Percentiles rank a stretch among this genome's conserved stretches.
Evolutionary conservation across 2,888 invertebrate species (phyloP).

Genomic region (Platerodrilus igneus): DNA sequence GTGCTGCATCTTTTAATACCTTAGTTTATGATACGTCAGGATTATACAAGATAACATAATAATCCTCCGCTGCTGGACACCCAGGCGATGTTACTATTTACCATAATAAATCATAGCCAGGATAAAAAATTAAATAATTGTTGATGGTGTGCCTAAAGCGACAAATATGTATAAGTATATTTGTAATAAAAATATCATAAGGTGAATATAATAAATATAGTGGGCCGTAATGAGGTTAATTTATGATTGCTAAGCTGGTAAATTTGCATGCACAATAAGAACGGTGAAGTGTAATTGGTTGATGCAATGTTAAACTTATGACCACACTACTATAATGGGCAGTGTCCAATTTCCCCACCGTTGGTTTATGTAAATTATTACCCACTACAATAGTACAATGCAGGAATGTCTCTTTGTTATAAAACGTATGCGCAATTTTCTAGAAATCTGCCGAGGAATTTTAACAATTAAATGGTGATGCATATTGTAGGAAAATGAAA

Average conservation of each 20-base stretch:
- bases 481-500: too few relatives aligned
- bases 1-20: too few relatives aligned
- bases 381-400: conserved; percentile 16
- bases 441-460: too few relatives aligned
- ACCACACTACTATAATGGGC: conserved; percentile 31
- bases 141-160: conserved; percentile 13
- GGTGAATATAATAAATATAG: conserved; percentile 38
- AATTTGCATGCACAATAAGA: conserved; percentile 40
- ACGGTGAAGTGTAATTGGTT: conserved; percentile 31
- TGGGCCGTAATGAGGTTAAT: conserved; percentile 39
- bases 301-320: conserved; percentile 30
- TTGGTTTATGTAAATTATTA: conserved; percentile 16
- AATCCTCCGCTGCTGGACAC: conserved; percentile 30
- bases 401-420: too few relatives aligned
- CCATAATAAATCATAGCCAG: conserved; percentile 30
- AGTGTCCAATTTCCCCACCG: conserved; percentile 22
- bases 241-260: conserved; percentile 34
- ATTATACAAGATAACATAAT: conserved; percentile 35
- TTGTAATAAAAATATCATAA: conserved; percentile 30
- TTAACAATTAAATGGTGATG: too few relatives aligned
- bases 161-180: conserved; percentile 19
- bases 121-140: too few relatives aligned
- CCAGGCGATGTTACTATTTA: conserved; percentile 28
- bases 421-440: too few relatives aligned
- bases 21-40: conserved; percentile 34